Conservation (phyloP, 2,888 invertebrate species). For the Sabatieria punctata region DNA sequence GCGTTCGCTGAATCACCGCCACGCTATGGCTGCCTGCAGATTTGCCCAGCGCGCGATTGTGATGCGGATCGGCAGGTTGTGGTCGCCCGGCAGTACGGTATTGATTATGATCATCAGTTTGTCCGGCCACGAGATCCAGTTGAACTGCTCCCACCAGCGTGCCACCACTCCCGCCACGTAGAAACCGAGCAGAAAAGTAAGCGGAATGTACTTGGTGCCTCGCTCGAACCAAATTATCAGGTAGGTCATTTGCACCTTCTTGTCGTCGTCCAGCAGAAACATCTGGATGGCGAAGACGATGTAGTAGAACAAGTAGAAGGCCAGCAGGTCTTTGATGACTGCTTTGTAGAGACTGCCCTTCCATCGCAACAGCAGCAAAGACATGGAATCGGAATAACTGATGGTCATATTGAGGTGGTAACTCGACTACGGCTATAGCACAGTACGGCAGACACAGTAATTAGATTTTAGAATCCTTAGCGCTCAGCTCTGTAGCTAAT, state of each 20-base stretch:
- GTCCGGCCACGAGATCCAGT: constrained; percentile 23
- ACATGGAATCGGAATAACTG: constrained; percentile 1
- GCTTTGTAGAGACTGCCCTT: constrained; percentile 7
- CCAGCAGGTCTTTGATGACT: constrained; percentile 1
- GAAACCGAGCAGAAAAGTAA: constrained; percentile 6
- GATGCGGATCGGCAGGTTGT: background rate
- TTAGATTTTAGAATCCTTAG: too few species aligned
- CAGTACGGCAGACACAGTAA: too few species aligned
- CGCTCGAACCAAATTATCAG: constrained; percentile 1
- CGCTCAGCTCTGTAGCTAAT: too few species aligned
- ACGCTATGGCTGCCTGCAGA: background rate
- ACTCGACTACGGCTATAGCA: too few species aligned
- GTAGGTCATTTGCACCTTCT: background rate
- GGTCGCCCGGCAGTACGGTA: background rate
- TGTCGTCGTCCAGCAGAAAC: background rate
- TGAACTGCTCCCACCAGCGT: constrained; percentile 25
- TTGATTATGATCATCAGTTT: constrained; percentile 14
- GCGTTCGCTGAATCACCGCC: background rate
- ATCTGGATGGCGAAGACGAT: background rate
- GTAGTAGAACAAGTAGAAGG: constrained; percentile 3
- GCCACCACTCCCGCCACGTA: constrained; percentile 5
- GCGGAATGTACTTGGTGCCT: constrained; percentile 2
- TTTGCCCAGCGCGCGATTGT: constrained; percentile 5
- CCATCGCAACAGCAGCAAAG: constrained; percentile 3
- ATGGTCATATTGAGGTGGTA: too few species aligned